Evolutionary conservation across 2,797 vertebrate species (phyloP).

Genomic region (Psittacula derbiana): DNA sequence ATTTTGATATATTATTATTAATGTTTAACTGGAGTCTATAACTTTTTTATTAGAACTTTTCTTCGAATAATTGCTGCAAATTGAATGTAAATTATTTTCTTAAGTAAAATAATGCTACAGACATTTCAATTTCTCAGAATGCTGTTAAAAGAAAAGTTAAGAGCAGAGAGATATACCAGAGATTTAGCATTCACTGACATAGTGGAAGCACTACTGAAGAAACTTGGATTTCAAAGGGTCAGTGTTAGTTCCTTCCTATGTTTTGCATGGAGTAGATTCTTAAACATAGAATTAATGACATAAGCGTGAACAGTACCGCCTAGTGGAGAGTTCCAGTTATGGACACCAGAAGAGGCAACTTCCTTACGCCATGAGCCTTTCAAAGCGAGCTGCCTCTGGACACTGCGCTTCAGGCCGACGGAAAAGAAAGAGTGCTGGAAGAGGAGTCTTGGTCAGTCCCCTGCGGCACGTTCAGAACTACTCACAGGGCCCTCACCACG

Average conservation of each 20-base stretch:
- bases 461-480: background rate
- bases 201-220: background rate
- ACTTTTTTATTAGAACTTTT: slow-evolving; percentile 42
- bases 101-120: background rate
- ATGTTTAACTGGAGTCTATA: slow-evolving; percentile 21
- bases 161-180: background rate
- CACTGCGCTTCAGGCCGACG: background rate
- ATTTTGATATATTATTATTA: slow-evolving; percentile 33
- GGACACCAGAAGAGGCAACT: background rate
- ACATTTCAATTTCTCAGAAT: slow-evolving; percentile 19
- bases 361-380: rapidly evolving
- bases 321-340: background rate
- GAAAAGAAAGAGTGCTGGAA: background rate
- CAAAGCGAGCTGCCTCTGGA: background rate
- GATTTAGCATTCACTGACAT: background rate
- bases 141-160: background rate
- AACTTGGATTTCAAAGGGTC: background rate
- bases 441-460: background rate
- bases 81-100: background rate
- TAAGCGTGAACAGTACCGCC: background rate
- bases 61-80: slow-evolving; percentile 39
- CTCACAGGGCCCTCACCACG: rapidly evolving
- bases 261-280: background rate
- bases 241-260: background rate
- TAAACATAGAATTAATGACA: background rate